A percentile compares a stretch with the other conserved stretches of the same genome.
These are phyloP conservation scores for Ganaspis sp. DNA, from an alignment of 1,140 invertebrate species.

Conservation along the genomic window DNA sequence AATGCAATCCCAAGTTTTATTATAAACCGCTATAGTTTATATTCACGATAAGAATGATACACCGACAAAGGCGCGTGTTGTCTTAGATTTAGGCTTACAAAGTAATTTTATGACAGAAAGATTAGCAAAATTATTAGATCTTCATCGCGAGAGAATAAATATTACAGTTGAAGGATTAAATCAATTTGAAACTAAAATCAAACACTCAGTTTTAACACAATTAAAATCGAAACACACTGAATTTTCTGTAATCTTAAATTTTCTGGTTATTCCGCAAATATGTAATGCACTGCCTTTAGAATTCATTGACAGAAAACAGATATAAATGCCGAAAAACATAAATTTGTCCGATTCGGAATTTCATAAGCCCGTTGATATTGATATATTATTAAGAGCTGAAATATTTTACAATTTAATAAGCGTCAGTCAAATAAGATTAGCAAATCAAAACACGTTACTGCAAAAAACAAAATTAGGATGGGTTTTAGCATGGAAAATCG, in stretches of 20 bases:
- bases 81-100: too few species aligned
- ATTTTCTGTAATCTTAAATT: too few species aligned
- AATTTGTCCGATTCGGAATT: conserved; percentile 59
- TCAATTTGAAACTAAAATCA: not conserved
- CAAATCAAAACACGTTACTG: conserved; percentile 36
- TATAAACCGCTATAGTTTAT: not conserved
- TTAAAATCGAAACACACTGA: not conserved
- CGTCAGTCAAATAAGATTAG: conserved; percentile 33
- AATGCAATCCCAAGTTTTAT: too few species aligned
- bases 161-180: not conserved
- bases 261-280: too few species aligned
- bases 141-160: not conserved
- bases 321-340: conserved; percentile 52
- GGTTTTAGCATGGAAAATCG: conserved; percentile 48
- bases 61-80: too few species aligned
- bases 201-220: not conserved
- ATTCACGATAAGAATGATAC: not conserved
- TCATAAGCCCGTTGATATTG: conserved; percentile 49
- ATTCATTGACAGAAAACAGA: not conserved
- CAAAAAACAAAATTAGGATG: conserved; percentile 58
- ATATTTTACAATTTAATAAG: conserved; percentile 55
- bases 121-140: not conserved
- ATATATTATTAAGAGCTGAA: conserved; percentile 57
- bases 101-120: too few species aligned
- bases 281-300: not conserved